phyloP scores from a whole-genome alignment of 2,888 invertebrate species.

The Odontomyia ornata region DNA sequence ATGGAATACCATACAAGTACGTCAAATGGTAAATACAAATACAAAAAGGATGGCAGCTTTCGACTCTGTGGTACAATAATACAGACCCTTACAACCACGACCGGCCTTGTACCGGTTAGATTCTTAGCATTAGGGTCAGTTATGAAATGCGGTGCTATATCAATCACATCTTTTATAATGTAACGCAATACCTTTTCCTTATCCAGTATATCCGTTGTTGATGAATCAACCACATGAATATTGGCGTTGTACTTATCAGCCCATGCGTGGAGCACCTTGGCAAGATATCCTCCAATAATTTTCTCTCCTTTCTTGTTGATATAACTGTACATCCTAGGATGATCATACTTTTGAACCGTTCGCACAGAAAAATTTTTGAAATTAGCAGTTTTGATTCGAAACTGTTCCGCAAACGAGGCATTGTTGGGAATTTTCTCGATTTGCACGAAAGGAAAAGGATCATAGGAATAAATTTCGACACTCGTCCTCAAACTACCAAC shows the following conservation, averaged over 20 bases:
- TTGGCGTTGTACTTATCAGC: background rate
- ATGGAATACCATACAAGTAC: slow-evolving; percentile 5
- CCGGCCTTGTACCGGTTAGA: background rate
- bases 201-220: background rate
- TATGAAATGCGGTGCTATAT: slow-evolving; percentile 15
- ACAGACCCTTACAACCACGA: background rate
- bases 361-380: slow-evolving; percentile 10
- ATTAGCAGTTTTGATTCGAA: background rate
- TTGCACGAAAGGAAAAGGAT: slow-evolving; percentile 7
- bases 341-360: slow-evolving; percentile 10
- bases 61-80: slow-evolving; percentile 14
- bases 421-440: background rate
- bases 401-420: background rate
- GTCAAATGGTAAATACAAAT: slow-evolving; percentile 11
- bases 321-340: slow-evolving; percentile 22
- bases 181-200: background rate
- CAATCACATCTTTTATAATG: background rate
- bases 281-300: background rate
- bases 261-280: background rate
- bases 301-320: background rate
- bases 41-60: slow-evolving; percentile 5
- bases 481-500: background rate
- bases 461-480: background rate
- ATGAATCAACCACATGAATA: background rate
- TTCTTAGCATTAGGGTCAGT: background rate